A percentile compares a stretch with the other conserved stretches of the same genome.
These are phyloP conservation scores for Standfussiana lucernea DNA, from an alignment of 2,888 invertebrate species.

Conservation along the genomic window DNA sequence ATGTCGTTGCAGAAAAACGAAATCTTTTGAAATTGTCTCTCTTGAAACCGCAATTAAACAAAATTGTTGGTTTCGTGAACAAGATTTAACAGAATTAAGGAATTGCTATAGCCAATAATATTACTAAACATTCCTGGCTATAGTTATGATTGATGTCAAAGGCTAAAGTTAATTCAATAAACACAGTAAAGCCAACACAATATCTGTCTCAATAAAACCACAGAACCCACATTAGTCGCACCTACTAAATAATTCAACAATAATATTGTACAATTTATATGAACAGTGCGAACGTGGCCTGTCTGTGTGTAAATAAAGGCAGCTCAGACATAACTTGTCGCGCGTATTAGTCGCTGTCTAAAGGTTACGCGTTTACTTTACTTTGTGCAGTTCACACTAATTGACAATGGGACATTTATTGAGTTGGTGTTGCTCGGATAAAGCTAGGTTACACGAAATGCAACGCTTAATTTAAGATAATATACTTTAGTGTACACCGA, in stretches of 20 bases:
- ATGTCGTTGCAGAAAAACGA: not conserved
- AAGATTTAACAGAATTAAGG: conserved; percentile 5
- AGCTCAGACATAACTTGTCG: conserved; percentile 28
- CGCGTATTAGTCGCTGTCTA: conserved; percentile 22
- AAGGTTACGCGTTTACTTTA: conserved; percentile 38
- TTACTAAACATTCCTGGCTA: conserved; percentile 4
- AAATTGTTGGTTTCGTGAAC: not conserved
- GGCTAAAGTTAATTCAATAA: conserved; percentile 43
- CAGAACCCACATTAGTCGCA: conserved; percentile 46
- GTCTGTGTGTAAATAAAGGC: conserved; percentile 31
- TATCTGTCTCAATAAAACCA: conserved; percentile 40
- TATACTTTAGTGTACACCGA: too few species aligned
- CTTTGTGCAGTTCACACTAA: conserved; percentile 36
- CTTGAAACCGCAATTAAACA: too few species aligned
- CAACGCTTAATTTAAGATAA: too few species aligned
- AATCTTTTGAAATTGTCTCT: not conserved
- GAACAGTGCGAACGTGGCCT: conserved; percentile 43
- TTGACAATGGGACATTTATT: conserved; percentile 33
- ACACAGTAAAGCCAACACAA: conserved; percentile 15
- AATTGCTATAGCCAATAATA: not conserved
- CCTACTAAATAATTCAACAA: conserved; percentile 52
- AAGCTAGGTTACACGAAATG: not conserved
- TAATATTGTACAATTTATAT: conserved; percentile 44
- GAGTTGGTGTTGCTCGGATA: not conserved
- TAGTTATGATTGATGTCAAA: conserved; percentile 37